A percentile compares a stretch with the other conserved stretches of the same genome.
Evolutionary conservation across 2,113 vertebrate genomes (phyloP).

Genomic region (Grammomys dolichurus): DNA sequence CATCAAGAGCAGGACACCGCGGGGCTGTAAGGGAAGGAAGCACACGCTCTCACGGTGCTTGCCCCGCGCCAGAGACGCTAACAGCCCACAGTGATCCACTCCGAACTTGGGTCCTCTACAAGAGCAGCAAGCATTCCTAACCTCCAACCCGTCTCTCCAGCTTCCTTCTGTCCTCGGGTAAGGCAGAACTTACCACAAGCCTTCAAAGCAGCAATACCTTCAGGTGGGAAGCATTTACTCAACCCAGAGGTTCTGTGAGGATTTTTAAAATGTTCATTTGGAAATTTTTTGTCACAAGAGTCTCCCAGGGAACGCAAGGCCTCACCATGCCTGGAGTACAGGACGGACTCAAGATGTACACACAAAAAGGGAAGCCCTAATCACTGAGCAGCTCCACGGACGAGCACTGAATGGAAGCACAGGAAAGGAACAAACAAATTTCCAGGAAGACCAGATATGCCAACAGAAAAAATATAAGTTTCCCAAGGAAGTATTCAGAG

Average conservation of each 20-base stretch:
- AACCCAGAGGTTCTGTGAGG: background rate
- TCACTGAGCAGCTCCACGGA: background rate
- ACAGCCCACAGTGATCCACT: background rate
- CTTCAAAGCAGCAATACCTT: background rate
- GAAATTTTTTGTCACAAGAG: too few species aligned
- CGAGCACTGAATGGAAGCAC: background rate
- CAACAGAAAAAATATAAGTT: background rate
- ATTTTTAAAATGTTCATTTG: background rate
- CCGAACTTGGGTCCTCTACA: background rate
- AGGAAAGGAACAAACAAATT: background rate
- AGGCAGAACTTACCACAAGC: background rate
- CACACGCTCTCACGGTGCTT: background rate
- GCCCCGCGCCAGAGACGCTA: background rate
- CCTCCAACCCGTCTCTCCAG: background rate
- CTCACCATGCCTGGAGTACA: background rate
- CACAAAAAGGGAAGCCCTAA: background rate
- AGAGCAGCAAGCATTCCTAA: background rate
- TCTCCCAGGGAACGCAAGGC: background rate
- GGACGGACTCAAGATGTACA: background rate
- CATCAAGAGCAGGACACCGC: too few species aligned
- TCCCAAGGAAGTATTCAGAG: background rate
- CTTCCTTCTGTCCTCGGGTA: background rate
- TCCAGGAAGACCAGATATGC: background rate
- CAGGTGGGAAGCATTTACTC: background rate
- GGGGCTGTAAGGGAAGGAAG: background rate